These are phyloP conservation scores for Tapirus terrestris DNA, from an alignment of 2,113 vertebrate genomes.

Conservation along the genomic window DNA sequence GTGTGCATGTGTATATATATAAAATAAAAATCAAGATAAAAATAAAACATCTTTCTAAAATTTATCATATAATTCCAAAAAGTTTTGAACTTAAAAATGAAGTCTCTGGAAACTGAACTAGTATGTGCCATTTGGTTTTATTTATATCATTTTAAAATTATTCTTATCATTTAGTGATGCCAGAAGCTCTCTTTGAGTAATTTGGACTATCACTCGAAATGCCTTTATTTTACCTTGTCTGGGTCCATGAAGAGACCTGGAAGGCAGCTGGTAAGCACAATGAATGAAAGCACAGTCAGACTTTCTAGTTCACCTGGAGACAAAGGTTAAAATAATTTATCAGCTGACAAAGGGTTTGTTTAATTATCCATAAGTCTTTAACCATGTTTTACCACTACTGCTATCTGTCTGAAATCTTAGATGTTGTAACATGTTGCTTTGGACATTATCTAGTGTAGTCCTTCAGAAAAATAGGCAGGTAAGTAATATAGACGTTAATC, in stretches of 20 bases:
- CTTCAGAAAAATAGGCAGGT: neutral
- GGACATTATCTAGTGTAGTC: neutral
- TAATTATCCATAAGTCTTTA: neutral
- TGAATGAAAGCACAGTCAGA: neutral
- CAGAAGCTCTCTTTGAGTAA: neutral
- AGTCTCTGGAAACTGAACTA: neutral
- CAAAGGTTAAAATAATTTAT: neutral
- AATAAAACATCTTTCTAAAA: neutral
- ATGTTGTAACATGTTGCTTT: neutral
- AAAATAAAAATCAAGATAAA: neutral
- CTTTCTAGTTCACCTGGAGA: neutral
- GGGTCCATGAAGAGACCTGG: neutral
- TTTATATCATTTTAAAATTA: neutral
- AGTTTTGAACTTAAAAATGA: neutral
- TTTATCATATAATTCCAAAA: neutral
- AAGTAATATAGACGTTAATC: neutral
- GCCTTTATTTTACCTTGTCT: neutral
- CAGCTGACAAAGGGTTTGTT: neutral
- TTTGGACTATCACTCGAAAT: neutral
- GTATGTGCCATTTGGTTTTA: neutral
- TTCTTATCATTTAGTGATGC: neutral
- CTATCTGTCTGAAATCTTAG: neutral
- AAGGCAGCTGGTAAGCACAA: neutral
- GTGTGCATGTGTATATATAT: neutral
- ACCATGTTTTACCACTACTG: neutral